These are phyloP conservation scores for Phrynosoma platyrhinos DNA, from an alignment of 2,113 vertebrate species.

Conservation along the genomic window DNA sequence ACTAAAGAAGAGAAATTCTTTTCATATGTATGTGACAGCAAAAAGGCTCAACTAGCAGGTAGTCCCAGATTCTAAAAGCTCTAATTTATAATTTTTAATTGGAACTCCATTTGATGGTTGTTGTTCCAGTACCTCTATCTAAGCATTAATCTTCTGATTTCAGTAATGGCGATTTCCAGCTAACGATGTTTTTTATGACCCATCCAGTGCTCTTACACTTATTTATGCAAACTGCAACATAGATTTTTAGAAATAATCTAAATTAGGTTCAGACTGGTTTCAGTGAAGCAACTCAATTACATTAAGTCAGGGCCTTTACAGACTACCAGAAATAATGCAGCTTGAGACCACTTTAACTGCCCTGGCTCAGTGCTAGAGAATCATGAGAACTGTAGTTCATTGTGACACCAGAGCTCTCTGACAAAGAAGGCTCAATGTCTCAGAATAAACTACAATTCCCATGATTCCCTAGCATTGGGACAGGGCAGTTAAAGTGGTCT, in stretches of 20 bases:
- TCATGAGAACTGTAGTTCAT: no score
- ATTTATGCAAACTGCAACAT: slow-evolving; percentile 47
- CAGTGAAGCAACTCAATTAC: slow-evolving; percentile 39
- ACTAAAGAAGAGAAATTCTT: slow-evolving; percentile 49
- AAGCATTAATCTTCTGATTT: slow-evolving; percentile 37
- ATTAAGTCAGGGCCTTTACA: slow-evolving; percentile 22
- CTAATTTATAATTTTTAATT: slow-evolving; percentile 56
- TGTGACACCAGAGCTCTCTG: no score
- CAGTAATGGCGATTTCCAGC: slow-evolving; percentile 52
- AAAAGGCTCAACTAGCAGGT: neutral
- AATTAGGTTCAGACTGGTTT: slow-evolving; percentile 36
- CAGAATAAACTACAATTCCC: no score
- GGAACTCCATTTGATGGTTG: slow-evolving; percentile 38
- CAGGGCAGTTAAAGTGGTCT: no score
- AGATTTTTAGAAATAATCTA: slow-evolving; percentile 17
- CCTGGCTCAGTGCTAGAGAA: no score
- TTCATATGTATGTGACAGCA: slow-evolving; percentile 23
- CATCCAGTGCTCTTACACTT: neutral
- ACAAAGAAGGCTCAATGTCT: no score
- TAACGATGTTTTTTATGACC: slow-evolving; percentile 47
- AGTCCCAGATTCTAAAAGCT: neutral
- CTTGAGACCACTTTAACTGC: no score
- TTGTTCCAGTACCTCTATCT: slow-evolving; percentile 36
- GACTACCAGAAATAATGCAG: no score
- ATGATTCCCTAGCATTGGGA: no score